A percentile compares a stretch with the other conserved stretches of the same genome.
Conservation (phyloP, 2,797 vertebrate genomes). For the Sebastes nivosus region DNA sequence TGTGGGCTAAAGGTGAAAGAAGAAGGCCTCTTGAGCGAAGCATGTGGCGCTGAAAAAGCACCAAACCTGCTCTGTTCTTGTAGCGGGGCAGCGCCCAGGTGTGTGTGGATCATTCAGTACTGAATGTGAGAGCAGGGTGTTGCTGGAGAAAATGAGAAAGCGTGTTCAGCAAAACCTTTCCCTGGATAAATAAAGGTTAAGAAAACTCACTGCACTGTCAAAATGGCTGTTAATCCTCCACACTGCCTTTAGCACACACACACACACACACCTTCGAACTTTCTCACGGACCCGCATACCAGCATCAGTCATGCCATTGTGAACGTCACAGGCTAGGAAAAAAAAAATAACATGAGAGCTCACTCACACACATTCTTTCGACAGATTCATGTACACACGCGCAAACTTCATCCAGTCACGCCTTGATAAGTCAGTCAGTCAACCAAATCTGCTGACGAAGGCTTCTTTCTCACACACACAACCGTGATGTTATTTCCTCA, state of each 20-base stretch:
- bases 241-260: constrained; percentile 8
- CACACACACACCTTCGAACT: constrained; percentile 33
- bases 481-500: constrained; percentile 41
- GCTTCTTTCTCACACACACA: not conserved
- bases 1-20: constrained; percentile 7
- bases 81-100: constrained; percentile 12
- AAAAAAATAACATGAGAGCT: constrained; percentile 32
- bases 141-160: not conserved
- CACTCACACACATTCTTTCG: constrained; percentile 45
- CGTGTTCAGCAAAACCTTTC: constrained; percentile 25
- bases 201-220: constrained; percentile 36
- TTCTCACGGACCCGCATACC: constrained; percentile 75
- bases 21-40: constrained; percentile 3
- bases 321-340: constrained; percentile 64
- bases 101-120: not conserved
- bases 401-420: constrained; percentile 61
- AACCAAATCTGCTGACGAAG: constrained; percentile 70
- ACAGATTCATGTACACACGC: constrained; percentile 62
- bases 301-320: constrained; percentile 72
- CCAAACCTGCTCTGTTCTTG: constrained; percentile 17
- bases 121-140: constrained; percentile 14
- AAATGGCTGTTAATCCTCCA: constrained; percentile 38
- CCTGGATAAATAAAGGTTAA: constrained; percentile 46
- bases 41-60: not conserved
- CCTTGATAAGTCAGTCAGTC: constrained; percentile 70